These are phyloP conservation scores for Dipodomys ordii DNA, from an alignment of 2,113 vertebrate genomes.

Conservation along the genomic window DNA sequence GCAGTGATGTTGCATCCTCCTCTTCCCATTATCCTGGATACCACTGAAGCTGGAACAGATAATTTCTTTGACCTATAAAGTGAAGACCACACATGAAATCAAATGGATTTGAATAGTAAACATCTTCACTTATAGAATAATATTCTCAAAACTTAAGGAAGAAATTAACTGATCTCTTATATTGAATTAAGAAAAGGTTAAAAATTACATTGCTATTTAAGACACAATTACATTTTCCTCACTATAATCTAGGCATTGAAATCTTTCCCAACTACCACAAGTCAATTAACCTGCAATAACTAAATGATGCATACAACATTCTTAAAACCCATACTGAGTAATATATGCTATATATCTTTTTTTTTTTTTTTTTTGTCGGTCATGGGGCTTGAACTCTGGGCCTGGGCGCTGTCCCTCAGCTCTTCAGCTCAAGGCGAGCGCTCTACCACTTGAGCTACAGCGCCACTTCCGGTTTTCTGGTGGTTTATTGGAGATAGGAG, in stretches of 20 bases:
- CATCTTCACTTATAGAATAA: background rate
- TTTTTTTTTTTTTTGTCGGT: too few relatives aligned
- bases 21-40: conserved; percentile 99
- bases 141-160: conserved; percentile 57
- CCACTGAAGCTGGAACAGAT: conserved; percentile 98
- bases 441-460: too few relatives aligned
- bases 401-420: too few relatives aligned
- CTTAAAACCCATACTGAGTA: conserved; percentile 38
- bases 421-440: too few relatives aligned
- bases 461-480: too few relatives aligned
- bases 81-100: conserved; percentile 71
- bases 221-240: conserved; percentile 63
- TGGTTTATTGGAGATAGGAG: too few relatives aligned
- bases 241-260: conserved; percentile 47
- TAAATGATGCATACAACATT: conserved; percentile 46
- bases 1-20: conserved; percentile 99
- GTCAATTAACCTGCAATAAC: conserved; percentile 20
- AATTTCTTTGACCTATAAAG: conserved; percentile 97
- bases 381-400: too few relatives aligned
- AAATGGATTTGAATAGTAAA: conserved; percentile 28
- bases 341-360: conserved; percentile 25
- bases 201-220: conserved; percentile 44
- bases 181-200: conserved; percentile 59
- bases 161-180: background rate
- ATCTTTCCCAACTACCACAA: conserved; percentile 27